Percentiles rank a stretch among this genome's conserved stretches.
Evolutionary conservation across 2,797 vertebrate genomes (phyloP).

Genomic region (Simalia tracyae): DNA sequence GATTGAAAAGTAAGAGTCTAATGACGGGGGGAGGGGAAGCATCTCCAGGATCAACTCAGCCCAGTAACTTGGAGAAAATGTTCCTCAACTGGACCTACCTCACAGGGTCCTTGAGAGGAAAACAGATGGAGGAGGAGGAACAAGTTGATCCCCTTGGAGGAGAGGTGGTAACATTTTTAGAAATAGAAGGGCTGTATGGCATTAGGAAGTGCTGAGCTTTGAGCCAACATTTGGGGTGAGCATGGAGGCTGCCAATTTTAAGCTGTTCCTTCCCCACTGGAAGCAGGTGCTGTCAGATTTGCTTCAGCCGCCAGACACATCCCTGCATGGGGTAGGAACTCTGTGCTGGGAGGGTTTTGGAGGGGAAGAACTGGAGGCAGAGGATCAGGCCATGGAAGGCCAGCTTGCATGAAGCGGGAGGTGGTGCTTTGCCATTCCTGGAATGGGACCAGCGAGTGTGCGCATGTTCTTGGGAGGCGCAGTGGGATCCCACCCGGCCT

Average conservation of each 20-base stretch:
- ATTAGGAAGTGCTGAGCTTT: too few relatives aligned
- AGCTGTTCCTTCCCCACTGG: too few relatives aligned
- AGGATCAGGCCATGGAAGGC: fast-evolving
- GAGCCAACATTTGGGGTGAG: neutral
- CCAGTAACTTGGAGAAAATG: neutral
- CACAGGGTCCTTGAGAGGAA: neutral
- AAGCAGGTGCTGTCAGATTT: neutral
- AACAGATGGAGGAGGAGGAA: too few relatives aligned
- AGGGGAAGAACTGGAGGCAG: too few relatives aligned
- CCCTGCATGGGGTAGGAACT: fast-evolving
- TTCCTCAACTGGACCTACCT: neutral
- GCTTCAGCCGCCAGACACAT: neutral
- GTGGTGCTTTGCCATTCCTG: neutral
- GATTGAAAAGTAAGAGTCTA: too few relatives aligned
- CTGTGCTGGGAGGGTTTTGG: fast-evolving
- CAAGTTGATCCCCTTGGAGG: too few relatives aligned
- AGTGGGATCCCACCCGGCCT: neutral
- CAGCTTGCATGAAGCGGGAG: neutral
- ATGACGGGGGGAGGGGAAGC: too few relatives aligned
- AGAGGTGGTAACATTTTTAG: neutral
- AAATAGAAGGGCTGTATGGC: neutral
- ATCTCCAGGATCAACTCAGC: neutral
- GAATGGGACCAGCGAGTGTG: neutral
- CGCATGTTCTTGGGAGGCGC: neutral
- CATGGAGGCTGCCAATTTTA: fast-evolving